Evolutionary conservation across 2,888 invertebrate species (phyloP).

Genomic region (Anarsia innoxiella): DNA sequence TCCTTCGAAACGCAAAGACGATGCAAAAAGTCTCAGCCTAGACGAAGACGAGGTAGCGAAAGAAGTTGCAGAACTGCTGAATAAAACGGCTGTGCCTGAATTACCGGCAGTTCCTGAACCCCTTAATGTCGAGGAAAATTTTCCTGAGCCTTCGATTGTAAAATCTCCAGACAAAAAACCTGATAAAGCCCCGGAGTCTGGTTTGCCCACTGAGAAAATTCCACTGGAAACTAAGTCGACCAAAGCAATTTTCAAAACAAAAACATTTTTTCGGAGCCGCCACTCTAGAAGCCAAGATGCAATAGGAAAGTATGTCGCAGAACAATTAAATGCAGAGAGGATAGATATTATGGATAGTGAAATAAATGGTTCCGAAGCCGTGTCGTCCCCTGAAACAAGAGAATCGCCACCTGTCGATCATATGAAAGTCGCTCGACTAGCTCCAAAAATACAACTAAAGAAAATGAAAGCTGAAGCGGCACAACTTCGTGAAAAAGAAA

Average conservation of each 20-base stretch:
- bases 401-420: slow-evolving; percentile 65
- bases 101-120: slow-evolving; percentile 71
- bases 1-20: slow-evolving; percentile 53
- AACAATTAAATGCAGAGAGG: slow-evolving; percentile 63
- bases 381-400: slow-evolving; percentile 53
- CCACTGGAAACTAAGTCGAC: slow-evolving; percentile 31
- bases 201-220: slow-evolving; percentile 31
- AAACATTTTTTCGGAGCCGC: slow-evolving; percentile 73
- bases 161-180: slow-evolving; percentile 65
- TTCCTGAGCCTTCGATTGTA: slow-evolving; percentile 69
- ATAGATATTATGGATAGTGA: slow-evolving; percentile 59
- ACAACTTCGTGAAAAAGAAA: slow-evolving; percentile 47
- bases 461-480: slow-evolving; percentile 69
- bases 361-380: slow-evolving; percentile 53
- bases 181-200: slow-evolving; percentile 29
- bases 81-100: slow-evolving; percentile 75
- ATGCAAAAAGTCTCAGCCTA: slow-evolving; percentile 53
- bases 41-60: slow-evolving; percentile 67
- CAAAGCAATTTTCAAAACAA: slow-evolving; percentile 71
- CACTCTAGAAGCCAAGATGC: slow-evolving; percentile 72
- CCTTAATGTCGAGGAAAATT: slow-evolving; percentile 72
- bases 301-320: slow-evolving; percentile 70
- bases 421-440: slow-evolving; percentile 71
- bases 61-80: slow-evolving; percentile 77
- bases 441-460: slow-evolving; percentile 70